These are phyloP conservation scores for Poecilobothrus nobilitatus DNA, from an alignment of 2,888 invertebrate species.

Conservation along the genomic window DNA sequence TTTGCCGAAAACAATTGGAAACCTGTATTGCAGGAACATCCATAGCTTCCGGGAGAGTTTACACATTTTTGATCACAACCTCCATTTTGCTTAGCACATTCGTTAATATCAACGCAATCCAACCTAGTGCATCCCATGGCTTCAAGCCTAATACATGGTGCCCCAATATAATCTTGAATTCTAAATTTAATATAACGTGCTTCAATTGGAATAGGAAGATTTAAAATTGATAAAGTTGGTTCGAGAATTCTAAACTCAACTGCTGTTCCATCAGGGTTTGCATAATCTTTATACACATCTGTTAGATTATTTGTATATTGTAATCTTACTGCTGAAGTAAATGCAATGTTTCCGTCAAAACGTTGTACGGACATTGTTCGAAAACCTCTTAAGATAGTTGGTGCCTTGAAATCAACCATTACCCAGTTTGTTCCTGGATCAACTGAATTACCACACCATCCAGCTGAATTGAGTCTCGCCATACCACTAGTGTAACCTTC, in stretches of 20 bases:
- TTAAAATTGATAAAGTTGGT: slow-evolving; percentile 82
- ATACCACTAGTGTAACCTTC: slow-evolving; percentile 73
- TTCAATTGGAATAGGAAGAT: slow-evolving; percentile 84
- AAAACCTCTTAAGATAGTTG: slow-evolving; percentile 82
- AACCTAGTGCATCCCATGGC: slow-evolving; percentile 87
- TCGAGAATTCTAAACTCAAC: slow-evolving; percentile 86
- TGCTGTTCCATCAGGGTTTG: slow-evolving; percentile 85
- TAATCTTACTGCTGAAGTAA: slow-evolving; percentile 77
- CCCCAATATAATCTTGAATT: slow-evolving; percentile 77
- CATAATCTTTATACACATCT: slow-evolving; percentile 82
- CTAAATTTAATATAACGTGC: slow-evolving; percentile 80
- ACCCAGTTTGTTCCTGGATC: slow-evolving; percentile 87
- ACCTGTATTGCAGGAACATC: slow-evolving; percentile 84
- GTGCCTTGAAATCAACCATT: slow-evolving; percentile 76
- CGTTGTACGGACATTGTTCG: slow-evolving; percentile 81
- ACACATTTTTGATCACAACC: slow-evolving; percentile 91
- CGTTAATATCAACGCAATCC: slow-evolving; percentile 82
- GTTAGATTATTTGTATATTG: slow-evolving; percentile 83
- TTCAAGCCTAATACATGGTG: slow-evolving; percentile 83
- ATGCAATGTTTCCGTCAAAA: slow-evolving; percentile 73
- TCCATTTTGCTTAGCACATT: slow-evolving; percentile 76
- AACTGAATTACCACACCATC: slow-evolving; percentile 83
- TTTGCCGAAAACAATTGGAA: slow-evolving; percentile 80
- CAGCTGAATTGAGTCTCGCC: slow-evolving; percentile 72
- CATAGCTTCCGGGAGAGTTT: slow-evolving; percentile 78